Evolutionary conservation across 2,113 vertebrate genomes (phyloP), one percentile per base, ranked within the genome.

Genomic region (Aptenodytes patagonicus): DNA sequence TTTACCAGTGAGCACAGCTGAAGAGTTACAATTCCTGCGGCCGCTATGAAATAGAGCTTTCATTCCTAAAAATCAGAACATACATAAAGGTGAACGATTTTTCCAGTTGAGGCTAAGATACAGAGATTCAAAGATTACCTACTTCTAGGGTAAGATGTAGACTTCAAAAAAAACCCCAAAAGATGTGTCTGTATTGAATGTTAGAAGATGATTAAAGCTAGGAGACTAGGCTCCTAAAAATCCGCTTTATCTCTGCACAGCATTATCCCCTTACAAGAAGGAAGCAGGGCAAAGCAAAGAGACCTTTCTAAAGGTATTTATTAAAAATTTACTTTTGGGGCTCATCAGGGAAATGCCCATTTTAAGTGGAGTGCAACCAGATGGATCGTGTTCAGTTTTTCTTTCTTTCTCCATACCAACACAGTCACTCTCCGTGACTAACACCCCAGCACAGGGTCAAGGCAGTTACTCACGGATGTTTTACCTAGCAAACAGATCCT

Each of bases 31-130:
- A 55, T 66, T 54, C 81, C 92, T 82, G 83, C 14, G 46, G 72
- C 66, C 8, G 5, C 81, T 92, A 87, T 51, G 87, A 97, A 96
- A 89, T 5, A 76, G 11, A 83, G 34, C 85, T 94, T 97, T 95
- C 79, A 96, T 78, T 93, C 83, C n/a, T 22, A 60, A 93, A 60
- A 92, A 92, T 86, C 87, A 95, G 76, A 62, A 83, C 49, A 91
- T 36, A 71, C 51, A 91, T 16, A 96, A 96, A 83, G 80, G 83
- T 93, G 96, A 87, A 89, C 55, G 49, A 36, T 64, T 79, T 87
- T 93, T 61, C 81, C 85, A 95, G 78, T 80, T 92, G 93, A 87
- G 58, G 29, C 62, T 42, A 58, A 87, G 51, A 83, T 61, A 64
- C n/a, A 91, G 64, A 65, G 86, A 92, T 90, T 75, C 64, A 54